These are phyloP conservation scores for Procambarus virginalis DNA, from an alignment of 1,140 invertebrate species.

Conservation along the genomic window DNA sequence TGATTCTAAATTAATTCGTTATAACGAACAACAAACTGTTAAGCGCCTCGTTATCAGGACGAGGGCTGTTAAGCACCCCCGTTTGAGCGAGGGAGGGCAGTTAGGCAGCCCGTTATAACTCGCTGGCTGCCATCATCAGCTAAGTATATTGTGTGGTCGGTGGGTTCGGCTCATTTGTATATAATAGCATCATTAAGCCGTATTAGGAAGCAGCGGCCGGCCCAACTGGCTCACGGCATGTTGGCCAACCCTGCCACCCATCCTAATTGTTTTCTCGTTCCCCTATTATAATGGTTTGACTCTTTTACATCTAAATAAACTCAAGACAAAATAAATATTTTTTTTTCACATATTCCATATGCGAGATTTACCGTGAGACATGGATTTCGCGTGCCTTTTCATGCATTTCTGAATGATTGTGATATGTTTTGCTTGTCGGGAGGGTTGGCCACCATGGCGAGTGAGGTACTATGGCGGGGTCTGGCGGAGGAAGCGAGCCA, in stretches of 20 bases:
- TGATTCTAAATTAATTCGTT: not conserved
- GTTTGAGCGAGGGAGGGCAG: constrained; percentile 31
- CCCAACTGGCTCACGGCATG: not conserved
- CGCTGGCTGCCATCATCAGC: constrained; percentile 38
- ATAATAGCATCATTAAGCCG: constrained; percentile 62
- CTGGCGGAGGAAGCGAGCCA: not conserved
- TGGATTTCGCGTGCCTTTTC: not conserved
- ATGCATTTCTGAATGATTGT: not conserved
- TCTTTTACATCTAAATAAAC: not conserved
- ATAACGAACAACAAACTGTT: constrained; percentile 7
- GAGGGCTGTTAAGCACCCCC: not conserved
- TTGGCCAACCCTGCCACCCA: not conserved
- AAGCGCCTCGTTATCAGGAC: not conserved
- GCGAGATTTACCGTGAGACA: not conserved
- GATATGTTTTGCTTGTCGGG: constrained; percentile 6
- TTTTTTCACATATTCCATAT: not conserved
- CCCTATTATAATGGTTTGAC: not conserved
- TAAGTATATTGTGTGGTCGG: constrained; percentile 63
- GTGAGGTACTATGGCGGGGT: not conserved
- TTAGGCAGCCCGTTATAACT: constrained; percentile 42
- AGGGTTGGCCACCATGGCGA: not conserved
- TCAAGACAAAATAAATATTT: not conserved
- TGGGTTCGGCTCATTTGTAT: constrained; percentile 57
- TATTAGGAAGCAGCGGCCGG: constrained; percentile 42
- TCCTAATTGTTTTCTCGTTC: not conserved